Conservation (phyloP, 2,888 invertebrate genomes). For the Eupithecia abbreviata region DNA sequence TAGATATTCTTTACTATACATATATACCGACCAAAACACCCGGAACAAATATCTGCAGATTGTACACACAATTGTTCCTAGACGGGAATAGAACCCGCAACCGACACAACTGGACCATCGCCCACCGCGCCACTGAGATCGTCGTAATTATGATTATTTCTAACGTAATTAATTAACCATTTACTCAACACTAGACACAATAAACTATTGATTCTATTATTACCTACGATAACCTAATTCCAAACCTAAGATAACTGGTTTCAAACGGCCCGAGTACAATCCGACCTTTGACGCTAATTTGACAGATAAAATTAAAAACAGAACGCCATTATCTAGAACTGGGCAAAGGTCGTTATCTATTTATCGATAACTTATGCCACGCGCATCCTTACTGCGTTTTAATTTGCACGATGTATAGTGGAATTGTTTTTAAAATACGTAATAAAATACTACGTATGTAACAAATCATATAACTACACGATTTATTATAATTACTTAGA, state of each 20-base stretch:
- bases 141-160: neutral
- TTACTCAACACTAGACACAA: slow-evolving; percentile 9
- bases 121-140: no score
- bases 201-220: slow-evolving; percentile 10
- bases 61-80: no score
- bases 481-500: neutral
- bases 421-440: slow-evolving; percentile 4
- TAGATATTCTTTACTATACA: no score
- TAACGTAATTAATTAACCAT: neutral
- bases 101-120: no score
- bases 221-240: slow-evolving; percentile 26
- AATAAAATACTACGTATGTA: neutral
- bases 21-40: no score
- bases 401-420: slow-evolving; percentile 7
- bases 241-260: slow-evolving; percentile 11
- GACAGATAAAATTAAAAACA: slow-evolving; percentile 26
- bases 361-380: slow-evolving; percentile 34
- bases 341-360: slow-evolving; percentile 18
- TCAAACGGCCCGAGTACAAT: neutral
- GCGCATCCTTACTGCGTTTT: slow-evolving; percentile 30
- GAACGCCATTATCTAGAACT: slow-evolving; percentile 13
- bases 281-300: slow-evolving; percentile 33
- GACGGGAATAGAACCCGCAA: no score
- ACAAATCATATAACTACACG: neutral
- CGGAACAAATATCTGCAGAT: no score